These are phyloP conservation scores for Porphyrio hochstetteri DNA, from an alignment of 2,113 vertebrate species.

Conservation along the genomic window DNA sequence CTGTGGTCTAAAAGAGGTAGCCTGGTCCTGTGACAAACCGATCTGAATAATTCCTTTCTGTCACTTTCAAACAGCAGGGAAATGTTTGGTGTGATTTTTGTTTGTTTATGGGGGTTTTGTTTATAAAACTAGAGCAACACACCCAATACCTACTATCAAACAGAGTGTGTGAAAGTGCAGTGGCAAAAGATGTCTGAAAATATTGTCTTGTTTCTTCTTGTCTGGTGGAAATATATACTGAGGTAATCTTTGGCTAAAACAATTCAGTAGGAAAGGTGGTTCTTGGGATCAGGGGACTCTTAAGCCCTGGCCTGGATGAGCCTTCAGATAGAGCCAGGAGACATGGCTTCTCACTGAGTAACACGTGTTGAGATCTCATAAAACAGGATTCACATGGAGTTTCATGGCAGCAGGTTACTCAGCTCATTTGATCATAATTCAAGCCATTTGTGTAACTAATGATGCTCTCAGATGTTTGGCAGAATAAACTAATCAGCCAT, in stretches of 20 bases:
- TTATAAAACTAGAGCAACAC: neutral
- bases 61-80: neutral
- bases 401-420: slow-evolving; percentile 55
- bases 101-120: neutral
- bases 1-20: neutral
- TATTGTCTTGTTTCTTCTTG: neutral
- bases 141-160: neutral
- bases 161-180: neutral
- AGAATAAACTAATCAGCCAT: slow-evolving; percentile 62
- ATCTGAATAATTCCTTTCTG: neutral
- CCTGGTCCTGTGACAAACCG: neutral
- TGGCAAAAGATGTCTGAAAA: neutral
- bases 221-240: neutral
- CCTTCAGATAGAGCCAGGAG: neutral
- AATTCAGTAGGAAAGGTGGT: neutral
- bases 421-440: slow-evolving; percentile 59
- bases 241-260: neutral
- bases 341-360: neutral
- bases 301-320: neutral
- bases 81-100: neutral
- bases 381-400: slow-evolving; percentile 29
- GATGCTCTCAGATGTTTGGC: slow-evolving; percentile 68
- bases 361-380: slow-evolving; percentile 54
- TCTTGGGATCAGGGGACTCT: neutral
- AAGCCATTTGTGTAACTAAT: slow-evolving; percentile 71